phyloP scores from a whole-genome alignment of 2,888 invertebrate species.

The Brassicogethes aeneus region DNA sequence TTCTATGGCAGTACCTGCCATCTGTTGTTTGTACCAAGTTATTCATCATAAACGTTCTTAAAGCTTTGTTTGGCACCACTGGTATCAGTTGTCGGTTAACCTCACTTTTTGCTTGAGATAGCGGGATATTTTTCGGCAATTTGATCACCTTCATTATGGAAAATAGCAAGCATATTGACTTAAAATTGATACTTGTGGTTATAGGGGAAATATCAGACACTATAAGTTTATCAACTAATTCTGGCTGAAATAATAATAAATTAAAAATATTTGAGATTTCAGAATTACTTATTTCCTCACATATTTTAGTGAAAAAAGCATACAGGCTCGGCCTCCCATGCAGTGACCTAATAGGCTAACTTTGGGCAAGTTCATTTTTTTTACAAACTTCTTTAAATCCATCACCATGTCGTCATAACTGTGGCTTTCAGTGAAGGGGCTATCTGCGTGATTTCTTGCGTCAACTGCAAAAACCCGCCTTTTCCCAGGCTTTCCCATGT shows the following conservation, averaged over 20 bases:
- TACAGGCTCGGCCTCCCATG: constrained; percentile 90
- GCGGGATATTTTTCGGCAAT: constrained; percentile 51
- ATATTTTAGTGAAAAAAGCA: constrained; percentile 70
- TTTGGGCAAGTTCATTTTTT: constrained; percentile 53
- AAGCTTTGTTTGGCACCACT: constrained; percentile 48
- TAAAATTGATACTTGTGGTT: constrained; percentile 51
- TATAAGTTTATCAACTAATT: constrained; percentile 55
- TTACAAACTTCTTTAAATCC: constrained; percentile 61
- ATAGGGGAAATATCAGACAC: constrained; percentile 68
- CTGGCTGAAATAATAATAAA: constrained; percentile 43
- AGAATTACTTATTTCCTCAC: no score
- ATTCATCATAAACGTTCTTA: constrained; percentile 74
- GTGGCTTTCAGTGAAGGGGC: constrained; percentile 68
- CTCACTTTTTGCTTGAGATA: constrained; percentile 59
- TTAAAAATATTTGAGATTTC: no score
- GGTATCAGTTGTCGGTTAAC: constrained; percentile 55
- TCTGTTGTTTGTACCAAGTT: constrained; percentile 55
- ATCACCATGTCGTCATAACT: constrained; percentile 65
- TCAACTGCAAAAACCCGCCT: constrained; percentile 56
- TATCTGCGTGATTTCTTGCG: constrained; percentile 92
- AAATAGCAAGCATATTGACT: constrained; percentile 54
- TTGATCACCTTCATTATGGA: constrained; percentile 54
- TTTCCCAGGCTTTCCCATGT: background rate
- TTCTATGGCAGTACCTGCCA: constrained; percentile 27
- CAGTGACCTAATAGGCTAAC: constrained; percentile 79